phyloP scores from a whole-genome alignment of 1,140 invertebrate species.

The Lucilia cuprina region DNA sequence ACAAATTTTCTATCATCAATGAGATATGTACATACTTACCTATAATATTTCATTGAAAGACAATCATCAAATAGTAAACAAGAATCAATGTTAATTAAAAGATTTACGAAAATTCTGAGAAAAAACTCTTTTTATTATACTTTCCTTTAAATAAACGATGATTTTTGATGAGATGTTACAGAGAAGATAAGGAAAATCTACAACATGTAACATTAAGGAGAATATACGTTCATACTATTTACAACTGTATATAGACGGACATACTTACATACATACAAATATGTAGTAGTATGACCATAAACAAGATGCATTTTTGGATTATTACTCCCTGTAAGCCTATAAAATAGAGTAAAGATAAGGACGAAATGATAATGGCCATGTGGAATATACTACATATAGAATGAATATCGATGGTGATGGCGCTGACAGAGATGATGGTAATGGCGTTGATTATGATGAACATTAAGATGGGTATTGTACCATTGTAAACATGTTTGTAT shows the following conservation, averaged over 20 bases:
- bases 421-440: neutral
- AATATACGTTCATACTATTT: neutral
- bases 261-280: neutral
- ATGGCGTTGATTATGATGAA: neutral
- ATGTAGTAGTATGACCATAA: neutral
- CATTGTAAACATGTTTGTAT: neutral
- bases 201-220: too few relatives aligned
- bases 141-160: neutral
- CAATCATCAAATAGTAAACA: neutral
- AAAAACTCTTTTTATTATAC: too few relatives aligned
- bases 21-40: neutral
- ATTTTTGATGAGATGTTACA: conserved; percentile 6
- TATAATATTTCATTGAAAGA: neutral
- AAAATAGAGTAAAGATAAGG: neutral
- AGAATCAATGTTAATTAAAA: neutral
- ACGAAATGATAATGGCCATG: neutral
- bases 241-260: neutral
- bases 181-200: conserved; percentile 4
- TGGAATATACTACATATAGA: neutral
- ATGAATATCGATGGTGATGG: neutral
- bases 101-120: neutral
- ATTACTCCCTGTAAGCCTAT: neutral
- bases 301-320: neutral
- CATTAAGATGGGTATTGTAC: neutral
- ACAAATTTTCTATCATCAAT: too few relatives aligned